A percentile compares a stretch with the other conserved stretches of the same genome.
Evolutionary conservation across 2,888 invertebrate genomes (phyloP).

Genomic region (Arenicola marina): DNA sequence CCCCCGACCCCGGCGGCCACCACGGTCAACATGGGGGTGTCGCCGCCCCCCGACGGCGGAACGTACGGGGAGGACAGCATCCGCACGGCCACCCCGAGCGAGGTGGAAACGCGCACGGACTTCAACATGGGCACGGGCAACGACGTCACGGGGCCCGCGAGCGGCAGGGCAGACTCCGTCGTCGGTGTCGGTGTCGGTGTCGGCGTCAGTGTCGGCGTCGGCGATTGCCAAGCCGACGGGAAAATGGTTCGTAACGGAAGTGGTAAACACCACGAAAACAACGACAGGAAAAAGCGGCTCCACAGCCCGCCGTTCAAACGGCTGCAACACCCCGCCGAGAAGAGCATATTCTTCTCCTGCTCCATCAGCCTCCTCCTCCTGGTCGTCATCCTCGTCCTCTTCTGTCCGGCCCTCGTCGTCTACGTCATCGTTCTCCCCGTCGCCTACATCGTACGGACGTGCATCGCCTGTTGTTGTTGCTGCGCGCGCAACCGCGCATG

Average conservation of each 20-base stretch:
- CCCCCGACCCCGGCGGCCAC: too few species aligned
- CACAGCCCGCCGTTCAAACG: neutral
- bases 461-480: slow-evolving; percentile 45
- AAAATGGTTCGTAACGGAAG: neutral
- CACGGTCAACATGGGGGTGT: too few species aligned
- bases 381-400: slow-evolving; percentile 59
- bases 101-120: neutral
- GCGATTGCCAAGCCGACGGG: too few species aligned
- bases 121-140: neutral
- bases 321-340: slow-evolving; percentile 1
- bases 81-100: neutral
- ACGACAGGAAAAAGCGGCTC: neutral
- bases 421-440: slow-evolving; percentile 59
- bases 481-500: slow-evolving; percentile 38
- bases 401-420: slow-evolving; percentile 61
- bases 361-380: slow-evolving; percentile 49
- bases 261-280: too few species aligned
- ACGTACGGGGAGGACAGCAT: too few species aligned
- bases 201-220: too few species aligned
- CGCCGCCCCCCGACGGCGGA: too few species aligned
- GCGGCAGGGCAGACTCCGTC: too few species aligned
- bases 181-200: too few species aligned
- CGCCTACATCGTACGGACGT: slow-evolving; percentile 48
- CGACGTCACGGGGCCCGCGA: too few species aligned
- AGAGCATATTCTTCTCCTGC: slow-evolving; percentile 40